phyloP scores from a whole-genome alignment of 2,113 vertebrate genomes.

The Menidia beryllina region DNA sequence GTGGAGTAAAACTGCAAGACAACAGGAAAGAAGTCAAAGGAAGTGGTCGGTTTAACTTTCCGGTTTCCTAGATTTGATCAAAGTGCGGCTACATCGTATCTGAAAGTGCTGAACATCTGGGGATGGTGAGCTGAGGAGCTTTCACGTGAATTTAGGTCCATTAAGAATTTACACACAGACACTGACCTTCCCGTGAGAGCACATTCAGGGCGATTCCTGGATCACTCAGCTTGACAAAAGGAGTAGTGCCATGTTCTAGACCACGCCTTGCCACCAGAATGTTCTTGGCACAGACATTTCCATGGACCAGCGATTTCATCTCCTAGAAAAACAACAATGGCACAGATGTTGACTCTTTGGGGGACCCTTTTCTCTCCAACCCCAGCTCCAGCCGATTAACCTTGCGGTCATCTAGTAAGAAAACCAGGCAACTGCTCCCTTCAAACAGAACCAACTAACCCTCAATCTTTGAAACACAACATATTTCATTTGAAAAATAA shows the following conservation, averaged over 20 bases:
- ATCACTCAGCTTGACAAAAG: conserved; percentile 94
- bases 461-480: not conserved
- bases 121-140: not conserved
- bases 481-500: not conserved
- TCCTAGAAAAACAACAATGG: conserved; percentile 80
- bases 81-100: conserved; percentile 14
- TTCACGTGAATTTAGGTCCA: not conserved
- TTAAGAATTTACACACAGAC: not conserved
- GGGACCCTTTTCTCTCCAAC: not conserved
- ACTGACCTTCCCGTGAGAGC: conserved; percentile 88
- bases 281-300: conserved; percentile 94
- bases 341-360: not conserved
- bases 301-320: conserved; percentile 88
- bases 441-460: not conserved
- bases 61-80: conserved; percentile 57
- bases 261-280: conserved; percentile 89
- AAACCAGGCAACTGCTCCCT: not conserved
- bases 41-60: conserved; percentile 63
- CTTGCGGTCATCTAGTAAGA: not conserved
- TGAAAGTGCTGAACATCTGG: not conserved
- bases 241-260: conserved; percentile 80
- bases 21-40: conserved; percentile 62
- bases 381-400: not conserved
- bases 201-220: conserved; percentile 87
- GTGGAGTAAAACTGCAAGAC: conserved; percentile 29